A percentile compares a stretch with the other conserved stretches of the same genome.
Evolutionary conservation across 2,888 invertebrate genomes (phyloP).

Genomic region (Caenorhabditis sinica): DNA sequence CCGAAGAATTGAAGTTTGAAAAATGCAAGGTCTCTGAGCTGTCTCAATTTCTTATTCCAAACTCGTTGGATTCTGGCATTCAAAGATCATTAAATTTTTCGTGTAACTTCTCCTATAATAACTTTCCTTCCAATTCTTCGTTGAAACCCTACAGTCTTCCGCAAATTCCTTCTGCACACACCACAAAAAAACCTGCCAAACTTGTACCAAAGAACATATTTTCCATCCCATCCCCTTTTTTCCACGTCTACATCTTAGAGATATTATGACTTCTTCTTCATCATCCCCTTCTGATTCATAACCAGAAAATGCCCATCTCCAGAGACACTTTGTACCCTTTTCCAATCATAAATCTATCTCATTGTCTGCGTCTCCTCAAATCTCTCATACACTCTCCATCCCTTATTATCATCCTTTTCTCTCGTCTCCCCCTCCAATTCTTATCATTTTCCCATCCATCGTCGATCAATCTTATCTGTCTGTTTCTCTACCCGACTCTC

Average conservation of each 20-base stretch:
- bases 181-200: neutral
- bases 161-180: neutral
- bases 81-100: too few relatives aligned
- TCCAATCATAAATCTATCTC: conserved; percentile 12
- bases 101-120: too few relatives aligned
- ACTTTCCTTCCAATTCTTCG: too few relatives aligned
- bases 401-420: conserved; percentile 34
- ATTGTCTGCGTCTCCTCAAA: conserved; percentile 19
- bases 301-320: conserved; percentile 24
- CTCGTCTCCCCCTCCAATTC: conserved; percentile 28
- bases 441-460: conserved; percentile 16
- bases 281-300: neutral
- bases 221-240: neutral
- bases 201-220: conserved; percentile 34
- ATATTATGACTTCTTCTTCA: neutral
- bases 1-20: too few relatives aligned
- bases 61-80: too few relatives aligned
- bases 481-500: conserved; percentile 1
- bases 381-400: neutral
- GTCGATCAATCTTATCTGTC: conserved; percentile 57
- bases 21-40: too few relatives aligned
- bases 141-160: too few relatives aligned
- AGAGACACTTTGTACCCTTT: conserved; percentile 32
- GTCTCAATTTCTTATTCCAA: too few relatives aligned
- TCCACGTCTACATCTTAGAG: too few relatives aligned